A percentile compares a stretch with the other conserved stretches of the same genome.
phyloP scores from a whole-genome alignment of 1,140 invertebrate species.

The Sycobia sp. region DNA sequence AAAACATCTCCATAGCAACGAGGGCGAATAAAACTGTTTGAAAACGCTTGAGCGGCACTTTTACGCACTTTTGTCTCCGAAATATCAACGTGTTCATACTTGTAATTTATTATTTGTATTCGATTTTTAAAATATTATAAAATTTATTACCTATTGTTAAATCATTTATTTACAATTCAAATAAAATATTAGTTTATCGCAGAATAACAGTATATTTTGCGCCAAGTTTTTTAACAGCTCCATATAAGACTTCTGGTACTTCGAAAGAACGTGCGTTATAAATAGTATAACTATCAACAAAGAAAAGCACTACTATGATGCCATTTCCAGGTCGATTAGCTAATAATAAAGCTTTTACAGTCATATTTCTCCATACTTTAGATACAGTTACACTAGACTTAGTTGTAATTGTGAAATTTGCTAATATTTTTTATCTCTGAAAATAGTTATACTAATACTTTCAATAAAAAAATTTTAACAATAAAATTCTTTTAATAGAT shows the following conservation, averaged over 20 bases:
- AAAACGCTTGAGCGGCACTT: no score
- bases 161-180: no score
- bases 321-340: slow-evolving; percentile 66
- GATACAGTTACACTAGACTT: slow-evolving; percentile 56
- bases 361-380: slow-evolving; percentile 78
- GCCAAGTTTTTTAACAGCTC: slow-evolving; percentile 71
- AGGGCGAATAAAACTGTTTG: no score
- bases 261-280: slow-evolving; percentile 61
- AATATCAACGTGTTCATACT: no score
- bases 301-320: slow-evolving; percentile 71
- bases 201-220: slow-evolving; percentile 52
- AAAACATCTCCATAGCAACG: no score
- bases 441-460: slow-evolving; percentile 8
- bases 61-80: no score
- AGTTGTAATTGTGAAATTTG: slow-evolving; percentile 40
- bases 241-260: slow-evolving; percentile 66
- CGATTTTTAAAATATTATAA: no score
- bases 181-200: no score
- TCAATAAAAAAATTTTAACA: slow-evolving; percentile 8
- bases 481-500: no score
- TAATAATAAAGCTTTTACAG: slow-evolving; percentile 70
- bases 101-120: no score
- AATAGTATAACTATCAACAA: slow-evolving; percentile 54
- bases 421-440: slow-evolving; percentile 8
- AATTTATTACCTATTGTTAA: no score